Evolutionary conservation across 2,797 vertebrate species (phyloP).

Genomic region (Girardinus metallicus): DNA sequence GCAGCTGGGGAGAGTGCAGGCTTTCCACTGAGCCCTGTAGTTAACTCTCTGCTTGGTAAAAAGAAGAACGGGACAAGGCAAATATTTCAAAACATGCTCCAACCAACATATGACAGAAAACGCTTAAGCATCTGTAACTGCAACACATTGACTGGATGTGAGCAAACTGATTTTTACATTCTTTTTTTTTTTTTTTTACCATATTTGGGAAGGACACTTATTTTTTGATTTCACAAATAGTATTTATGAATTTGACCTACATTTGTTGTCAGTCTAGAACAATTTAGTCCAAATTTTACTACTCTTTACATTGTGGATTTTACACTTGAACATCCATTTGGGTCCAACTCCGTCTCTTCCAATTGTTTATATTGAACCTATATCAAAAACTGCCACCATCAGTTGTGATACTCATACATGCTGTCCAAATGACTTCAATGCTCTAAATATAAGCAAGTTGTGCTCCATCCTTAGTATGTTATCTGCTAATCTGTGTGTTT

Average conservation of each 20-base stretch:
- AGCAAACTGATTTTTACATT: not conserved
- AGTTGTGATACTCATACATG: not conserved
- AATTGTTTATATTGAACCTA: not conserved
- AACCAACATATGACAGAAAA: slow-evolving; percentile 46
- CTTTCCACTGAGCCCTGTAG: slow-evolving; percentile 52
- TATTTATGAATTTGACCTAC: not conserved
- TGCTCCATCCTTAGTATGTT: not conserved
- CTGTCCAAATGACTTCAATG: not conserved
- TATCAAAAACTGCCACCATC: not conserved
- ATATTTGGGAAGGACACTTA: not conserved
- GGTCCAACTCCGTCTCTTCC: not conserved
- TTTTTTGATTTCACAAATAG: not conserved
- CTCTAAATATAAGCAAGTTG: not conserved
- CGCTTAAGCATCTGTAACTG: slow-evolving; percentile 4
- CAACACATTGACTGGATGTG: not conserved
- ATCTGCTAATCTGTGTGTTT: not conserved
- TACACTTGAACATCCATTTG: not conserved
- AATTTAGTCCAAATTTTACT: not conserved
- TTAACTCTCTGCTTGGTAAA: slow-evolving; percentile 41
- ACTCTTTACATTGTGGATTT: not conserved
- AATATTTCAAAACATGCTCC: slow-evolving; percentile 46
- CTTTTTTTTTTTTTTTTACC: not conserved
- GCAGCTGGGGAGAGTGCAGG: slow-evolving; percentile 59
- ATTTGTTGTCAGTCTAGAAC: not conserved
- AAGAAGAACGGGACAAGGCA: slow-evolving; percentile 27